Evolutionary conservation across 23 tunicate species (phyloP).

Genomic region (Styela clava): DNA sequence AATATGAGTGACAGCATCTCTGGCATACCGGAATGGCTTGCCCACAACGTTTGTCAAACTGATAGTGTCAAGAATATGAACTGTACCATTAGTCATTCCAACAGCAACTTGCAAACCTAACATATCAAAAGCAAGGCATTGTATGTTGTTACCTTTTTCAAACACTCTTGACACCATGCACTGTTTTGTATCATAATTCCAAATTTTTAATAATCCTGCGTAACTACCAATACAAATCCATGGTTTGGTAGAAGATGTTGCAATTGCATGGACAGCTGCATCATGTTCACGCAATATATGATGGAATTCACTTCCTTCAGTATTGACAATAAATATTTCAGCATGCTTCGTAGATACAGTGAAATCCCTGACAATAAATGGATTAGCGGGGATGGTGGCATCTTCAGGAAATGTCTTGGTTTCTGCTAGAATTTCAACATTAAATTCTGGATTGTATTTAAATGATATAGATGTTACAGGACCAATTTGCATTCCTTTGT

Average conservation of each 20-base stretch:
- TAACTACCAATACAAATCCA: conserved; percentile 85
- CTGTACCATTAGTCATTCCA: conserved; percentile 69
- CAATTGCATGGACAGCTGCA: conserved; percentile 71
- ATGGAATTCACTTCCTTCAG: conserved; percentile 46
- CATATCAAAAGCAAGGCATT: conserved; percentile 48
- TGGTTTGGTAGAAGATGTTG: conserved; percentile 71
- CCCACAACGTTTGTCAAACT: conserved; percentile 39
- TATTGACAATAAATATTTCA: conserved; percentile 49
- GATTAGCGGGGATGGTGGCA: conserved; percentile 53
- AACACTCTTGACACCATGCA: conserved; percentile 67
- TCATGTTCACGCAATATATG: conserved; percentile 51
- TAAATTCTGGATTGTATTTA: conserved; percentile 52
- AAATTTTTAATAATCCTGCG: conserved; percentile 68
- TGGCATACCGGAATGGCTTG: conserved; percentile 52
- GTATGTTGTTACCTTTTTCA: conserved; percentile 54
- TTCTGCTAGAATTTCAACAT: conserved; percentile 24
- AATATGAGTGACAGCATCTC: conserved; percentile 69
- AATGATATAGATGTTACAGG: conserved; percentile 63
- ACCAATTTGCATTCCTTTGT: conserved; percentile 31
- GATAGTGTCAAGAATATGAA: conserved; percentile 58
- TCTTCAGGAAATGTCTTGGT: conserved; percentile 47
- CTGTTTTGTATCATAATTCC: conserved; percentile 79
- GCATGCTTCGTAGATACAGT: conserved; percentile 68
- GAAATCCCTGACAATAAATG: conserved; percentile 66
- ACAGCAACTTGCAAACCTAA: conserved; percentile 69